phyloP scores from a whole-genome alignment of 23 tunicate species.

The Styela clava region DNA sequence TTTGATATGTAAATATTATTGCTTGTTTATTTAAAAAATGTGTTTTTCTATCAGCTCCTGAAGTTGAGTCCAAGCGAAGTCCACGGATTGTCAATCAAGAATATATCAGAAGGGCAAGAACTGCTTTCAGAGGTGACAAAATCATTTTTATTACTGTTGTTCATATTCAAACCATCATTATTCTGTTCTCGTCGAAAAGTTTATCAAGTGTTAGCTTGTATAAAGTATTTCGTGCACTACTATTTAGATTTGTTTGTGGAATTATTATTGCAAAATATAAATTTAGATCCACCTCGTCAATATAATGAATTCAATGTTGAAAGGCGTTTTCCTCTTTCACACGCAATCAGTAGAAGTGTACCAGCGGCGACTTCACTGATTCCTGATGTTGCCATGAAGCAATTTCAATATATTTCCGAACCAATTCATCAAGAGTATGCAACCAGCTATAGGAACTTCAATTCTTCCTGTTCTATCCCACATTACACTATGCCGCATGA shows the following conservation, averaged over 20 bases:
- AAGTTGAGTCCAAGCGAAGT: neutral
- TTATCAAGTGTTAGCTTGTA: too few relatives aligned
- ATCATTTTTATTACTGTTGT: neutral
- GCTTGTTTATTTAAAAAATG: too few relatives aligned
- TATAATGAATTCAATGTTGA: conserved; percentile 40
- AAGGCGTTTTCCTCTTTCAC: conserved; percentile 48
- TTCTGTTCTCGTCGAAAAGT: neutral
- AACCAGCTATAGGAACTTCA: conserved; percentile 13
- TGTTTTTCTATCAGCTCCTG: too few relatives aligned
- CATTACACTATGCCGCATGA: conserved; percentile 90
- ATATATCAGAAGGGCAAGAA: conserved; percentile 47
- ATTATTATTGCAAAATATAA: too few relatives aligned
- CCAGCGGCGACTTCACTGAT: conserved; percentile 43
- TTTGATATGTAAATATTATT: too few relatives aligned
- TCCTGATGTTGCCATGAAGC: conserved; percentile 28
- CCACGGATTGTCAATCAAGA: conserved; percentile 10
- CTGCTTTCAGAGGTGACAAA: conserved; percentile 33
- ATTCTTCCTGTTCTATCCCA: conserved; percentile 50
- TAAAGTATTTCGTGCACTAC: too few relatives aligned
- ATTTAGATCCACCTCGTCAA: conserved; percentile 24
- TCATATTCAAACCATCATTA: neutral
- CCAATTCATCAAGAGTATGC: conserved; percentile 49
- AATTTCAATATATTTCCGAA: conserved; percentile 23
- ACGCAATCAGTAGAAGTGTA: conserved; percentile 33
- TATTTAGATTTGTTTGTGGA: too few relatives aligned